phyloP scores from a whole-genome alignment of 2,797 vertebrate genomes.

The Spinibarbus caldwelli region DNA sequence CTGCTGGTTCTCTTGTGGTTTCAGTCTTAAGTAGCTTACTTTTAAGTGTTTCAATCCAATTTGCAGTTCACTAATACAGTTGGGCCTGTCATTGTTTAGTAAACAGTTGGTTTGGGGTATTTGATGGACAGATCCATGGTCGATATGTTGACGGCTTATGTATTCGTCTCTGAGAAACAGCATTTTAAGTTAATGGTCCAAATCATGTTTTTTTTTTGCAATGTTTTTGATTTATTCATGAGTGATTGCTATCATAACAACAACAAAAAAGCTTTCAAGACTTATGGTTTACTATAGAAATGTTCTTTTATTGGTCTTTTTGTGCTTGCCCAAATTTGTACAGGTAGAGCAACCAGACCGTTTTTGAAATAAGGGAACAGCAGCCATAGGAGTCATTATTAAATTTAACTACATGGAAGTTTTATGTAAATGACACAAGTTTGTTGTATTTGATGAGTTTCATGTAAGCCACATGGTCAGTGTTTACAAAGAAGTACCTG shows the following conservation, averaged over 20 bases:
- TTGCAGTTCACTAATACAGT: constrained; percentile 8
- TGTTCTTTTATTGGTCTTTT: neutral
- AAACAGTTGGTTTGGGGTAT: neutral
- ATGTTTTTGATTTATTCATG: neutral
- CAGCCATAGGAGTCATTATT: neutral
- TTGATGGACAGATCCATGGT: neutral
- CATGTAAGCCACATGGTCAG: neutral
- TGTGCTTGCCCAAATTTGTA: neutral
- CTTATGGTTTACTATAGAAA: neutral
- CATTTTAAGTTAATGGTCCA: neutral
- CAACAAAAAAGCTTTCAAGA: neutral
- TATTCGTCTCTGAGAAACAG: neutral
- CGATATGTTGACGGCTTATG: neutral
- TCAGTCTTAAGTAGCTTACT: constrained; percentile 32
- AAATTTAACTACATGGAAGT: neutral
- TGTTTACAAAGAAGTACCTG: constrained; percentile 17
- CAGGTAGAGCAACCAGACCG: neutral
- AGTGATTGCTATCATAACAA: neutral
- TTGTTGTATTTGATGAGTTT: neutral
- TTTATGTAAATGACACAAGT: neutral
- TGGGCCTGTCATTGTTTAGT: constrained; percentile 3
- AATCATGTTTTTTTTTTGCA: neutral
- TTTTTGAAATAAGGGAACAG: neutral
- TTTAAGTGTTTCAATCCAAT: constrained; percentile 38
- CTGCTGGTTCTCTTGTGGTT: neutral